Conservation (phyloP, 1,140 invertebrate species). For the Octopus sinensis region DNA sequence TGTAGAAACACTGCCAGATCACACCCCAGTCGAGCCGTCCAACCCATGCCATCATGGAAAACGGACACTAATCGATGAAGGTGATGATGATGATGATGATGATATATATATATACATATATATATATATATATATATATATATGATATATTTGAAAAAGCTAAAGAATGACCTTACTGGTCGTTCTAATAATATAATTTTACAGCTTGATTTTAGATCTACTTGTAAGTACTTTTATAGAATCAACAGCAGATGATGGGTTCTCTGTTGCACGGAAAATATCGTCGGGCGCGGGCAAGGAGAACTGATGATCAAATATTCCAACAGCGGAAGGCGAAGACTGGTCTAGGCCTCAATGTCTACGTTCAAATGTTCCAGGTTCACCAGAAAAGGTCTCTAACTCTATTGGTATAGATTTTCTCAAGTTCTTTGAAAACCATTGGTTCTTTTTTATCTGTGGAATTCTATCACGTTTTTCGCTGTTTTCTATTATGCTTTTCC, state of each 20-base stretch:
- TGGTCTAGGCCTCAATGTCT: constrained; percentile 50
- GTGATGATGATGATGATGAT: no score
- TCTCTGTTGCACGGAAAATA: not conserved
- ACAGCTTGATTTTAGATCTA: no score
- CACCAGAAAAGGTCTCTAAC: constrained; percentile 35
- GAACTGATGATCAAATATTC: not conserved
- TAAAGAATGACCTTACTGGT: no score
- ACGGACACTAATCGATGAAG: no score
- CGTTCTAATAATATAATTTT: no score
- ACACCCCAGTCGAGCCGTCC: no score
- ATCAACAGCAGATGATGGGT: not conserved
- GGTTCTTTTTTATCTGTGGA: constrained; percentile 70
- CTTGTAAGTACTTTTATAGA: constrained; percentile 57
- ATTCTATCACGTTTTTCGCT: constrained; percentile 67
- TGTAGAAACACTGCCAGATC: no score
- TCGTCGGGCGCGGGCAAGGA: not conserved
- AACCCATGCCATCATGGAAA: no score
- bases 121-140: no score
- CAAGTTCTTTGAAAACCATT: constrained; percentile 72
- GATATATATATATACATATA: no score
- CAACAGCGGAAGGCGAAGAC: constrained; percentile 26
- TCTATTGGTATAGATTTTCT: constrained; percentile 31
- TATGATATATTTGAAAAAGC: no score
- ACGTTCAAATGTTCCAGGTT: constrained; percentile 51
- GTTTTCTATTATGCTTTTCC: constrained; percentile 69